Evolutionary conservation across 2,113 vertebrate species (phyloP), one percentile per base, ranked within the genome.

Genomic region (Phoenicopterus ruber): DNA sequence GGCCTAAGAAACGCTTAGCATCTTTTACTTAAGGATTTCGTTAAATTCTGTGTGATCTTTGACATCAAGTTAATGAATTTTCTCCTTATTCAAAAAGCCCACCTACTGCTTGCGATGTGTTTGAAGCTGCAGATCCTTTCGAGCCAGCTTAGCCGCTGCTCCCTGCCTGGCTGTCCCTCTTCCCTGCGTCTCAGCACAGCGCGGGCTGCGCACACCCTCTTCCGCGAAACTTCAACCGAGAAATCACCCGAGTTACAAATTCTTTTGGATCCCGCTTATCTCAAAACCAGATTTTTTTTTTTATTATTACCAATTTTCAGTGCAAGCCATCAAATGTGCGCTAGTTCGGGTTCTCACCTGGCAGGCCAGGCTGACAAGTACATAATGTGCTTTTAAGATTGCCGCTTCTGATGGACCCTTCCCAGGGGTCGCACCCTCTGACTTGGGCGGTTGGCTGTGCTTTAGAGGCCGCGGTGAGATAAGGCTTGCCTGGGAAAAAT

Each of bases 1-100:
- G 88, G 84, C 65, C 86, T 91, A n/a, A 93, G 82, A 74, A 96
- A 86, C 0, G 2, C 81, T 91, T 86, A 82, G 82, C 74, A 70
- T 85, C 94, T 91, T 80, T 90, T 95, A 96, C 74, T 95, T 94
- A 92, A 95, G 91, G 74, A 91, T 94, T 94, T 93, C 0, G 58
- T 95, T 96, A 87, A 94, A 49, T 91, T 94, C 92, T 40, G 0
- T 24, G 76, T 2, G 52, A 91, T 94, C 92, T 92, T 90, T 96
- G 80, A 93, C 93, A 94, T 42, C 5, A 15, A 86, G 67, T 79
- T 96, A 97, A 96, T 95, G 93, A 95, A 80, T 97, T 91, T 95
- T 87, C 76, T 89, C 86, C 80, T 86, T 79, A 79, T 49, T 93
- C 92, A 80, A 80, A 88, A 83, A 93, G 85, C 82, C 92, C 95